phyloP scores from a whole-genome alignment of 2,888 invertebrate species.

The Teinopalpus imperialis region DNA sequence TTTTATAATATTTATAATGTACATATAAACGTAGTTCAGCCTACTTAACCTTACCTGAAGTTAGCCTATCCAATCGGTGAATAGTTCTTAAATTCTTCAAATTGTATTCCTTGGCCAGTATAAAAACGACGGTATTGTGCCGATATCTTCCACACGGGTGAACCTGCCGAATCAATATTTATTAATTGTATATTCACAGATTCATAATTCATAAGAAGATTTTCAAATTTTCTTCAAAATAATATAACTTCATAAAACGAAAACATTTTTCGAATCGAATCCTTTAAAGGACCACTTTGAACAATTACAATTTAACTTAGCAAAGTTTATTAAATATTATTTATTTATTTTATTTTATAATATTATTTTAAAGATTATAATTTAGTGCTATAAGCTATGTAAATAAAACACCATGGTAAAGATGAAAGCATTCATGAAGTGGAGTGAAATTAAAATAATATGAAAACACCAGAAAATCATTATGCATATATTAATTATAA shows the following conservation, averaged over 20 bases:
- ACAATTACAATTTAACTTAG: too few relatives aligned
- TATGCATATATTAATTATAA: constrained; percentile 4
- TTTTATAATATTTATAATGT: too few relatives aligned
- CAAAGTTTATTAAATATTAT: constrained; percentile 7
- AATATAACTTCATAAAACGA: too few relatives aligned
- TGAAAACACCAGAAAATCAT: constrained; percentile 6
- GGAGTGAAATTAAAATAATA: constrained; percentile 7
- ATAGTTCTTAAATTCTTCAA: constrained; percentile 96
- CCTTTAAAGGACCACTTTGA: too few relatives aligned
- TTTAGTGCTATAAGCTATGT: constrained; percentile 12
- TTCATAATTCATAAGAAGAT: too few relatives aligned
- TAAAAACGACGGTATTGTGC: constrained; percentile 98
- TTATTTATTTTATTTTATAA: constrained; percentile 4
- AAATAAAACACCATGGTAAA: constrained; percentile 7
- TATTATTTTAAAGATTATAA: constrained; percentile 5
- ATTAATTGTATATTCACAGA: constrained; percentile 21
- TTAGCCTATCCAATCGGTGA: constrained; percentile 97
- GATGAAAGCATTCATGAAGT: constrained; percentile 19
- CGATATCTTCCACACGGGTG: constrained; percentile 99
- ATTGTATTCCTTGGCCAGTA: constrained; percentile 97
- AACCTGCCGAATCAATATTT: constrained; percentile 83
- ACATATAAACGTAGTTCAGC: too few relatives aligned
- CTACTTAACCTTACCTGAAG: constrained; percentile 85
- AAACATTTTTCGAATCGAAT: too few relatives aligned
- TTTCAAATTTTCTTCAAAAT: neutral